Base-by-base conservation (phyloP, 2,888 invertebrate species). In the Synanthedon andrenaeformis region DNA sequence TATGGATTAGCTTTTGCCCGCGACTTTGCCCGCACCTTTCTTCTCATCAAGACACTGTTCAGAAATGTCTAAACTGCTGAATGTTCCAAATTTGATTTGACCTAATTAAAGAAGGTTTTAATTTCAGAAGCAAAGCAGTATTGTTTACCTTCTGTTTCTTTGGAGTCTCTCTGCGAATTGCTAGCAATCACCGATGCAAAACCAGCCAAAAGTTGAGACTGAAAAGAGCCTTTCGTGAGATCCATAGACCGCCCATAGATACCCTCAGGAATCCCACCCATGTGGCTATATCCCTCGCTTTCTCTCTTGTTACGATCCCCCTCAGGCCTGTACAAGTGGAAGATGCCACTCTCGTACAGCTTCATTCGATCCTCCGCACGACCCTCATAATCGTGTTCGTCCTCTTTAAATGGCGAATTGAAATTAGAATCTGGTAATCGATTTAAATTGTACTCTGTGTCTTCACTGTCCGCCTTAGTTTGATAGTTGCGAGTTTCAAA, bases 111-210 rank as follows among this genome's bases (percentile, higher is more conserved):
- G 28, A 28, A 28, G 35, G 10, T 35, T 2, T 35, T 35, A 0
- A 35, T 35, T 35, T 35, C 1, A 10, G 35, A 3, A 2, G 10
- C 35, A 35, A 3, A 2, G 10, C 35, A 35, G 35, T 10, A 8
- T 8, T 35, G 10, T 10, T 35, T 74, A 85, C 85, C 83, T 54
- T 71, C 57, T n/a, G 72, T 58, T 41, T 87, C 87, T 45, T 80
- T 83, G 0, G 74, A 53, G 8, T 83, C 83, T 35, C 84, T 72
- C 56, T 82, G 86, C 14, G 82, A 70, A 28, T 61, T 78, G 2
- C 84, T 82, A 45, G 85, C 84, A 55, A 87, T 87, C 1, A 82
- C 85, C 0, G 86, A 81, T 1, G 85, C 79, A 55, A 87, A 84
- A 0, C 85, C 84, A 41, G 84, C 88, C 52, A 88, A 59, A 49